These are phyloP conservation scores for Cynopterus sphinx DNA, from an alignment of 2,797 vertebrate species.

Conservation along the genomic window DNA sequence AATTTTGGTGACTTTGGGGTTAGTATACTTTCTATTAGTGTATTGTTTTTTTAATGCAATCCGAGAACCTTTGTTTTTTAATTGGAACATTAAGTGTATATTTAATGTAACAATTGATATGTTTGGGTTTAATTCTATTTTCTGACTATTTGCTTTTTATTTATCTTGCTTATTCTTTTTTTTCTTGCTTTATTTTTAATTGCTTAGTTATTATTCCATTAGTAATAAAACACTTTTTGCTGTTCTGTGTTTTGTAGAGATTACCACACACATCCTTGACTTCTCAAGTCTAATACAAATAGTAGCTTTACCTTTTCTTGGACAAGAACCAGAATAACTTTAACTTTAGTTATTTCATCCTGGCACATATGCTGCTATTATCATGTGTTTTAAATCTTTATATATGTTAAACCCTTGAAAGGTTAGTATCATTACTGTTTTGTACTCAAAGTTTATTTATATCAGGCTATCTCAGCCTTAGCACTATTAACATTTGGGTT, in stretches of 20 bases:
- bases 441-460: neutral
- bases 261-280: neutral
- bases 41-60: neutral
- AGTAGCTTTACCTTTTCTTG: neutral
- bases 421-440: neutral
- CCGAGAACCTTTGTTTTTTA: neutral
- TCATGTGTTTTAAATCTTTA: neutral
- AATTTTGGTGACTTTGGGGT: neutral
- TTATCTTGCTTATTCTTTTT: neutral
- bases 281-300: neutral
- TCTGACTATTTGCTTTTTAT: constrained; percentile 5
- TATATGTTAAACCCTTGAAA: neutral
- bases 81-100: neutral
- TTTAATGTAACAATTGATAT: constrained; percentile 3
- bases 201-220: neutral
- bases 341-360: neutral
- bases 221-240: neutral
- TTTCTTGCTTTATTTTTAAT: neutral
- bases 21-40: neutral
- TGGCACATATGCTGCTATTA: neutral
- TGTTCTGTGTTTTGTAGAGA: neutral
- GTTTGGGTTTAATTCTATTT: neutral
- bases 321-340: neutral
- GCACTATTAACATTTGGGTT: neutral
- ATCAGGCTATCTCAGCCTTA: neutral